Base-by-base conservation (phyloP, 2,797 vertebrate genomes). In the Tachyglossus aculeatus region DNA sequence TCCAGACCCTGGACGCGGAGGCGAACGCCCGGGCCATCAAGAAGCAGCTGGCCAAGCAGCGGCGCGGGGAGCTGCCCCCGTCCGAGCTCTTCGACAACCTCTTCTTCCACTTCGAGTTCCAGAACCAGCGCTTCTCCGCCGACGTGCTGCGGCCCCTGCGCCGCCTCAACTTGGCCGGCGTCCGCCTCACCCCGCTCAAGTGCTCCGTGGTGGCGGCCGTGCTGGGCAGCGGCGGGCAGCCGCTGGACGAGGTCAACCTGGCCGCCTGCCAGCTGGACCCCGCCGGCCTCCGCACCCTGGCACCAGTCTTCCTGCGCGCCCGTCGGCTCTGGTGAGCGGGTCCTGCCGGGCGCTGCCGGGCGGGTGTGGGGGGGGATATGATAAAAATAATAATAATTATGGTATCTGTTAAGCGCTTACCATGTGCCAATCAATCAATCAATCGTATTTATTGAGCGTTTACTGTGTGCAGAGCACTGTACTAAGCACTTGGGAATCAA, bases 61-160 rank as follows among this genome's bases (percentile, higher is more conserved):
- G 95, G 54, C 89, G 85, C 45, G 95, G 88, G 67, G 90, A 92
- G 3, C 92, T 96, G 71, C 96, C 97, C 3, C 93, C 97, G 0
- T 94, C 96, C 0, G 97, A 99, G 86, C 88, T 98, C 67, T 95
- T 99, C 91, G 98, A 99, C 80, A 93, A 98, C 47, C 92, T 99
- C 44, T 93, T 98, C 71, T 96, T 98, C 52, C 93, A 99, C 22
- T 98, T 98, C 0, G 97, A 99, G 92, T 96, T 99, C 84, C 98
- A 99, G 90, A 98, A 98, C 19, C 95, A 96, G 63, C 91, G 91
- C 55, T 95, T 99, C 80, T 95, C 96, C 0, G 93, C 95, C 0
- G 95, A 97, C 78, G 94, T 98, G 50, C 29, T 98, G 59, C 82
- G 91, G 48, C 95, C 95, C n/a, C 92, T 98, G 57, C 92, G 85